Evolutionary conservation across 2,113 vertebrate species (phyloP), one percentile per base, ranked within the genome.

Genomic region (Percopsis transmontana): DNA sequence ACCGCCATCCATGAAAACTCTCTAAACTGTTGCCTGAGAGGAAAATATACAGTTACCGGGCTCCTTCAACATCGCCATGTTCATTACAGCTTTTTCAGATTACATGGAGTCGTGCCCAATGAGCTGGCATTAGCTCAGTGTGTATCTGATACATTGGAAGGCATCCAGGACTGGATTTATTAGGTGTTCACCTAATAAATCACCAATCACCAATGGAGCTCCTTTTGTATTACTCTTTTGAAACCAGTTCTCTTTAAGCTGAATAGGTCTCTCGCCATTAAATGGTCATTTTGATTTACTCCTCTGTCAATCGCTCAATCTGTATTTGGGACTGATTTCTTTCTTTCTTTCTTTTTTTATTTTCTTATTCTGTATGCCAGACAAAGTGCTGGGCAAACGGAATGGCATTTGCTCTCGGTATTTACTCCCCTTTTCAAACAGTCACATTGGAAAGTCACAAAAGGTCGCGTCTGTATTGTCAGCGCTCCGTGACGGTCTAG

Each of bases 341-440:
- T 52, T 47, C 11, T 23, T 2, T 18, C 2, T 33, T 63, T 38
- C 12, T 10, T 16, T 3, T 12, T 14, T 45, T 45, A 3, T 45
- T 10, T 45, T 45, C 12, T 2, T 1, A 14, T 15, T 14, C 42
- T 45, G 42, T 11, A 47, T 18, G 2, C 7, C 33, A 58, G 33
- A 53, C 38, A 42, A 38, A 39, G 19, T 8, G 42, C 12, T 54
- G 42, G 68, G 54, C 63, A 76, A 66, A 48, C 47, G 10, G 62
- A 68, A 67, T 52, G 48, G 39, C 79, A 74, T 71, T 80, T 68
- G 50, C 61, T 33, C 27, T 33, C 70, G 24, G 62, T 60, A 68
- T 68, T 72, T 74, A 58, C 48, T 56, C 76, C 78, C 54, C 55
- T 54, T 68, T 52, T 55, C 54, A 70, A 58, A 63, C 38, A 58